Evolutionary conservation across 2,888 invertebrate species (phyloP), one percentile per base, ranked within the genome.

Genomic region (Gerosis bhagava): DNA sequence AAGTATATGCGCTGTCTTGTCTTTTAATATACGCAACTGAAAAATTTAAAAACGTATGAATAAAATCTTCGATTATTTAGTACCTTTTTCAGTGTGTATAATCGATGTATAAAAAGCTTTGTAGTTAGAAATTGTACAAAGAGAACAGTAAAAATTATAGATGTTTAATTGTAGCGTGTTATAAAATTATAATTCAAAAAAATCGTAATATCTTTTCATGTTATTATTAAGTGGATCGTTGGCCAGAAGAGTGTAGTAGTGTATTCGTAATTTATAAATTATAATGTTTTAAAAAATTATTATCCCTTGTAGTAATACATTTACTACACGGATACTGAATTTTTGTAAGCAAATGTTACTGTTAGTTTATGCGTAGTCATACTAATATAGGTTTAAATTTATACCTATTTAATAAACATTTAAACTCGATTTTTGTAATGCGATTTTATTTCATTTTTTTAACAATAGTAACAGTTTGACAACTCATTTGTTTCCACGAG

Each of bases 111-210:
- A 74, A 70, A 73, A 66, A 61, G 78, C 79, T 81, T 78, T 54
- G 62, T 78, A 81, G 72, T 67, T 77, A 79, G 70, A 73, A 63
- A 71, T 70, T 79, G 73, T 77, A 77, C 70, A 72, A 70, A 62
- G 58, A 37, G 4, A 67, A 60, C 69, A 16, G 8, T 29, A 36
- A 44, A 11, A 28, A 26, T 26, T 12, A 22, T 36, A 28, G 29
- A 36, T 24, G 28, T 44, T 44, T 28, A 28, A 36, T 26, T n/a
- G 45, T 45, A 37, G 45, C 2, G 21, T 26, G 25, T 32, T 41
- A 40, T 15, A 2, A 15, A 39, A 12, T 26, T 11, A 12, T 24
- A 21, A 12, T 21, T 22, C 21, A 8, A 12, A 8, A 2, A 19
- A 5, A 19, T 19, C 19, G 19, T n/a, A n/a, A 19, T 19, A 3